A percentile compares a stretch with the other conserved stretches of the same genome.
Evolutionary conservation across 2,797 vertebrate genomes (phyloP).

Genomic region (Oreochromis grahami): DNA sequence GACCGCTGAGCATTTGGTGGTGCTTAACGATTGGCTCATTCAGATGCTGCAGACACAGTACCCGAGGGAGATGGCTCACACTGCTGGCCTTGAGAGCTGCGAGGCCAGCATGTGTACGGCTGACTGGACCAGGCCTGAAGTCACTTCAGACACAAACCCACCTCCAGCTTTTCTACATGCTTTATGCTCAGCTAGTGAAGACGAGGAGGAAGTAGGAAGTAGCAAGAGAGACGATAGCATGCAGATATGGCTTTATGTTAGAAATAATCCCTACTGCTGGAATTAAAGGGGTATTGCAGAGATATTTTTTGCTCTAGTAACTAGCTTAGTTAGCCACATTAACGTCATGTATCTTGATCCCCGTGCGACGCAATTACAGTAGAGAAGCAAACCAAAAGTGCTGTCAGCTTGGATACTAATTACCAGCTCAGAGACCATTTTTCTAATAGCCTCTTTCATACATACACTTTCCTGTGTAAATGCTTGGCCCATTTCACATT

Average conservation of each 20-base stretch:
- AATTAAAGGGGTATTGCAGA: background rate
- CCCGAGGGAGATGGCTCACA: conserved; percentile 29
- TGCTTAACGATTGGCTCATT: conserved; percentile 54
- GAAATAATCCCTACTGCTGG: background rate
- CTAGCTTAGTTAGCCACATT: background rate
- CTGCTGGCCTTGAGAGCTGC: conserved; percentile 8
- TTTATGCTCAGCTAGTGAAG: background rate
- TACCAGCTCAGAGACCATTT: background rate
- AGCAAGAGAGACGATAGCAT: background rate
- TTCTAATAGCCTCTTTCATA: background rate
- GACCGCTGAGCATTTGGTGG: conserved; percentile 38
- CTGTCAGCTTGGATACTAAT: background rate
- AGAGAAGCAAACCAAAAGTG: background rate
- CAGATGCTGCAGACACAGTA: conserved; percentile 32
- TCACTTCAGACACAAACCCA: background rate
- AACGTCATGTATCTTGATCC: background rate
- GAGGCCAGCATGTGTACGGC: background rate
- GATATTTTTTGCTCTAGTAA: background rate
- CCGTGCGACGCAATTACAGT: background rate
- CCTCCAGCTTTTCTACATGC: background rate
- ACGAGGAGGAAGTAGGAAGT: background rate
- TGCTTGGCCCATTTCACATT: background rate
- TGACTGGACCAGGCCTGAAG: background rate
- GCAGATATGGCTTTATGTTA: background rate
- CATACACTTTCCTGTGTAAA: background rate